Evolutionary conservation across 2,888 invertebrate genomes (phyloP), one percentile per base, ranked within the genome.

Genomic region (Zygaena filipendulae): DNA sequence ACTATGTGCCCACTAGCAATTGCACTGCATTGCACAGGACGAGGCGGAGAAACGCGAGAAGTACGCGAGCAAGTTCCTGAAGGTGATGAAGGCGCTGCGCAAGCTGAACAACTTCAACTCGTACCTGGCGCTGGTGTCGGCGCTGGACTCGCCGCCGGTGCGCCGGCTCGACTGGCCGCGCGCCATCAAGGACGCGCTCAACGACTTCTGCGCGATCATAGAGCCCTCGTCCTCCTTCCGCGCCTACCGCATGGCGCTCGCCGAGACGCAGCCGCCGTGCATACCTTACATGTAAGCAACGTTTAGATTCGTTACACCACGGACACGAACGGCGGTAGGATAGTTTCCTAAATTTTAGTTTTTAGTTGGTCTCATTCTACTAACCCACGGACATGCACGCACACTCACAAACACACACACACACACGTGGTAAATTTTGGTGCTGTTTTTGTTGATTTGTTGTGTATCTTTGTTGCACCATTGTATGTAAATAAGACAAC

Each of bases 61-160:
- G 56, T 95, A 93, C 63, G 93, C 95, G 33, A 87, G 90, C 52
- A 97, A 96, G 61, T 96, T 97, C 68, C 91, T 99, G 9, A 98
- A 98, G 70, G 95, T 99, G 38, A 97, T 98, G 97, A 96, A 97
- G 77, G 93, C 96, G 59, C 82, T 99, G 40, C 84, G 97, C 35
- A 97, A 97, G 69, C 89, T 98, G 68, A 97, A 96, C 77, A 99
- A 99, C 70, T 99, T 97, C 72, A 99, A 99, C 80, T 97, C 97
- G 23, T 97, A 97, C 80, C 81, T 99, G 52, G 98, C 99, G 5
- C 82, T 99, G 39, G 82, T 99, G 36, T 97, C 97, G 4, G 99
- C 99, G 9, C 74, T 99, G 47, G 97, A 97, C 71, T 98, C 97
- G 11, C 97, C 97, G 3, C 97, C 99, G 0, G 87, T 94, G 61